Evolutionary conservation across 2,113 vertebrate species (phyloP).

Genomic region (Mugil cephalus): DNA sequence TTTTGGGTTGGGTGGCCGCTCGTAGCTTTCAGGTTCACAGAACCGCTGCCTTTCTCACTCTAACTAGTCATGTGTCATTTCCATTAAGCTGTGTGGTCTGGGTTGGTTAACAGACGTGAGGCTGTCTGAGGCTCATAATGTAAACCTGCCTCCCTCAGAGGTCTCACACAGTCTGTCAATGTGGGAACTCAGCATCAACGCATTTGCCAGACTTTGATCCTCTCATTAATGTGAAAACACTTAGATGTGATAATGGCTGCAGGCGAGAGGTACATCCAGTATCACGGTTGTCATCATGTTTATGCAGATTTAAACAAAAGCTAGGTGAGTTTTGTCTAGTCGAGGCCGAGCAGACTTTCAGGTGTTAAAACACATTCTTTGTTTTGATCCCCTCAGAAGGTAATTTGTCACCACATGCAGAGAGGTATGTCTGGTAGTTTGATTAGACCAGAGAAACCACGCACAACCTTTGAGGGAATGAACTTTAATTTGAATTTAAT

Average conservation of each 20-base stretch:
- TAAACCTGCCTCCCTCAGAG: constrained; percentile 58
- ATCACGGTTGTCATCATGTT: constrained; percentile 40
- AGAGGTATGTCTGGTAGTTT: constrained; percentile 59
- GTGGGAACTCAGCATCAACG: constrained; percentile 40
- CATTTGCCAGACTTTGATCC: constrained; percentile 58
- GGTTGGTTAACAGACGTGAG: constrained; percentile 68
- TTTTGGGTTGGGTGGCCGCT: constrained; percentile 20
- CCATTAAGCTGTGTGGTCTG: constrained; percentile 66
- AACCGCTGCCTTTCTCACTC: constrained; percentile 63
- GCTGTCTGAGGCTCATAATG: constrained; percentile 44
- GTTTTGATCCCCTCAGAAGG: constrained; percentile 49
- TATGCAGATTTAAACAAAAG: constrained; percentile 49
- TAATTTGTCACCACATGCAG: constrained; percentile 74
- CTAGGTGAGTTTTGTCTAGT: constrained; percentile 17
- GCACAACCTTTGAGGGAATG: not conserved
- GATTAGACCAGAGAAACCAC: constrained; percentile 42
- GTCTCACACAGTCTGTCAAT: constrained; percentile 38
- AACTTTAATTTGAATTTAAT: not conserved
- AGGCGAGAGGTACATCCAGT: constrained; percentile 41
- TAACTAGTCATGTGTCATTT: constrained; percentile 59
- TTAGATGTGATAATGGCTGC: constrained; percentile 42
- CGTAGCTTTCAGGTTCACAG: constrained; percentile 46
- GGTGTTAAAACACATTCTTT: constrained; percentile 61
- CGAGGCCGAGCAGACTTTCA: constrained; percentile 6
- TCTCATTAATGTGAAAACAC: constrained; percentile 54